Base-by-base conservation (phyloP, 2,888 invertebrate genomes). In the Harpagoxenus sublaevis region DNA sequence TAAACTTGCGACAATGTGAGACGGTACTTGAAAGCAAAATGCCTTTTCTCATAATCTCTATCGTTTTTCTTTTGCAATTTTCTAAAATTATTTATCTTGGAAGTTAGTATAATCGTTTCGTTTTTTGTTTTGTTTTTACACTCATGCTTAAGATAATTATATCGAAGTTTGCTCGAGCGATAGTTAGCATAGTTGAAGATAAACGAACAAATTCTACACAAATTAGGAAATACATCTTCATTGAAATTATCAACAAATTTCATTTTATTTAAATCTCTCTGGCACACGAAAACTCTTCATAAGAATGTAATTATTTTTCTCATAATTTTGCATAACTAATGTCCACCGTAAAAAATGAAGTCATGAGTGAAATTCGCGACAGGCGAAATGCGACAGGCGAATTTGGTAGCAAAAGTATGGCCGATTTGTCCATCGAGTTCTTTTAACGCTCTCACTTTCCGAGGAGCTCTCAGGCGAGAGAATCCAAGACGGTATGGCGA, bases 161-260 rank as follows among this genome's bases (percentile, higher is more conserved):
- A 35, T 53, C 15, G 4, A 71, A 65, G 42, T 53, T 53, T 35
- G 8, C 3, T 53, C 9, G 55, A 8, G 15, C 3, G 55, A 73
- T 73, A 39, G 1, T 15, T 55, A 15, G 42, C 62, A 51, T 31
- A n/a, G 8, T 15, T 70, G 15, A 71, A 71, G n/a, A 53, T 53
- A 53, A 53, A 53, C 31, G 9, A 3, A 51, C 9, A 71, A 15
- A 9, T 71, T 53, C 5, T 48, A 35, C 4, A 4, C n/a, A 39
- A 39, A 71, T 55, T 71, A 39, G n/a, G 9, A 55, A 55, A n/a
- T n/a, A 53, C 4, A 70, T 55, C 23, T 39, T 53, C 2, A 15
- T 55, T 71, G 12, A 71, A 23, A 55, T 71, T 35, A n/a, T 35
- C 12, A 35, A 53, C 12, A 53, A 18, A 66, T 68, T 48, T 48